Evolutionary conservation across 2,888 invertebrate genomes (phyloP), one percentile per base, ranked within the genome.

Genomic region (Dendrolimus pini): DNA sequence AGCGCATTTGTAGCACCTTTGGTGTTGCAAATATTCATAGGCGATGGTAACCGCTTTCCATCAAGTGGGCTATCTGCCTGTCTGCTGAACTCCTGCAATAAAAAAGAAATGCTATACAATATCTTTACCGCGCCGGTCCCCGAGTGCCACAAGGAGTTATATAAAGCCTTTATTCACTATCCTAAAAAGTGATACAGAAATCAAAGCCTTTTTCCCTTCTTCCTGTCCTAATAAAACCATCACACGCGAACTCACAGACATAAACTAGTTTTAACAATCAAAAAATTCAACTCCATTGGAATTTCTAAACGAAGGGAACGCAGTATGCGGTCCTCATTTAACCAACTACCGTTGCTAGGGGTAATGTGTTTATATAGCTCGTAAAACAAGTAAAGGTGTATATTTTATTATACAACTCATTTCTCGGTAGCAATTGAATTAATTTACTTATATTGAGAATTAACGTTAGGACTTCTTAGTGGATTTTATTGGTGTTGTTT

Each of bases 381-480:
- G 69, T 70, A 70, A 72, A 75, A 67, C 67, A 70, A 65, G 58
- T 62, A 55, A 67, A 67, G 61, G 62, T 65, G 68, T 68, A 30
- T 30, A 71, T 72, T 67, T 70, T 71, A 69, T 67, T 67, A 67
- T 66, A 62, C 65, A 64, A 56, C 56, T 57, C 55, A 63, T 57
- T 66, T 69, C 75, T 68, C 76, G 64, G 78, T 78, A 82, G 80
- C 80, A 41, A 65, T 69, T 67, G 76, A 79, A 74, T 81, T 77
- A 77, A 79, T 78, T 74, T 69, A 63, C 68, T 70, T 47, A 47
- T 47, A 47, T 47, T 47, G 47, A 47, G 47, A 47, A 47, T 47
- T 47, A 47, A 47, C 9, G 47, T 10, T 47, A 47, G 47, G 9
- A 9, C 9, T 47, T 47, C 6, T 47, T 47, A 47, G 47, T 47